These are phyloP conservation scores for Romanogobio albipinnatus DNA, from an alignment of 2,113 vertebrate genomes.

Conservation along the genomic window DNA sequence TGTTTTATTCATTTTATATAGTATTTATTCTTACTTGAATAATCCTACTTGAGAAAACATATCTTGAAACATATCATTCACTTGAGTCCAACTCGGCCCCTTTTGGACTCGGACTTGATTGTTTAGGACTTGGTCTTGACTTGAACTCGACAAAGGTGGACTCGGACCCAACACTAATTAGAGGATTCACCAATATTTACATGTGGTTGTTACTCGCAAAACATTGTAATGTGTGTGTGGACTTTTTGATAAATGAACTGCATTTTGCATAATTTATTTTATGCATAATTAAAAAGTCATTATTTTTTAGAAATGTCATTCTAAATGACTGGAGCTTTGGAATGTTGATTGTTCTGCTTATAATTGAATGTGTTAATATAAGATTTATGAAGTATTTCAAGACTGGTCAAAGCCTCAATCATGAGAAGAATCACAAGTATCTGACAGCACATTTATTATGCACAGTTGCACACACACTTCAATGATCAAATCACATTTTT, in stretches of 20 bases:
- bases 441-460: neutral
- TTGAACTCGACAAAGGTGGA: too few relatives aligned
- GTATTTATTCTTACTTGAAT: too few relatives aligned
- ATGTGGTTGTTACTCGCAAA: neutral
- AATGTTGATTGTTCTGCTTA: neutral
- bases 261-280: neutral
- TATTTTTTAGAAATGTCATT: neutral
- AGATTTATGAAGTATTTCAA: too few relatives aligned
- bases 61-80: too few relatives aligned
- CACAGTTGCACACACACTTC: neutral
- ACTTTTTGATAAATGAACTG: neutral
- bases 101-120: too few relatives aligned
- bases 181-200: neutral
- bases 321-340: neutral
- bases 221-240: neutral
- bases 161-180: too few relatives aligned
- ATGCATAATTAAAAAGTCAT: conserved; percentile 5
- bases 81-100: too few relatives aligned
- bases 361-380: too few relatives aligned
- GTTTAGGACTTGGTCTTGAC: too few relatives aligned
- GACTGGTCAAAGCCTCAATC: neutral
- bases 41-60: too few relatives aligned
- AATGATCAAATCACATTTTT: neutral
- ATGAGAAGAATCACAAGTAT: neutral
- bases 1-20: too few relatives aligned